Conservation (phyloP, 2,797 vertebrate genomes). For the Balearica regulorum region DNA sequence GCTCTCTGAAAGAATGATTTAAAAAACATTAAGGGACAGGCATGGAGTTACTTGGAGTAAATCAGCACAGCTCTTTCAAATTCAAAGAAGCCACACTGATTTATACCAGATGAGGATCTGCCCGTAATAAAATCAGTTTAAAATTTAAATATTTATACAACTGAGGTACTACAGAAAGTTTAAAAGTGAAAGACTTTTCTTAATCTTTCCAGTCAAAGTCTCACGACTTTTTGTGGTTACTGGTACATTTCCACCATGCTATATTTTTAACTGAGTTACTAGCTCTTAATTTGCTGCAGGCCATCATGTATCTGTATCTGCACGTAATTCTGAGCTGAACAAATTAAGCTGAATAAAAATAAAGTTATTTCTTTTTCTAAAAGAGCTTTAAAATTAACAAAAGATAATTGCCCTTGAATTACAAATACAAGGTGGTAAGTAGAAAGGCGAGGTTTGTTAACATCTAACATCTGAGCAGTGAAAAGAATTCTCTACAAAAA, state of each 20-base stretch:
- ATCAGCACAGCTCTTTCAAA: constrained; percentile 8
- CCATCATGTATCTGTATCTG: background rate
- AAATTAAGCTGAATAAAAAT: background rate
- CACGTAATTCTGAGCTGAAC: background rate
- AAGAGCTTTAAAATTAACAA: background rate
- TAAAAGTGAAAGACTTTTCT: constrained; percentile 14
- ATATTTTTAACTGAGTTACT: background rate
- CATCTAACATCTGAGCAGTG: background rate
- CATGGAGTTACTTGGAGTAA: background rate
- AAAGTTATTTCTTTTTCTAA: background rate
- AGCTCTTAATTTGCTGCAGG: background rate
- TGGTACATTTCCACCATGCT: background rate
- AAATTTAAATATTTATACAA: constrained; percentile 53
- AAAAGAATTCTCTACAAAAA: background rate
- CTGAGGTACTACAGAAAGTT: constrained; percentile 14
- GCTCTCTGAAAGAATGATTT: background rate
- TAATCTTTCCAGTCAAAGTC: background rate
- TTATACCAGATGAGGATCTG: constrained; percentile 46
- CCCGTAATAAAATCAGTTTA: constrained; percentile 31
- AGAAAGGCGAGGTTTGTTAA: background rate
- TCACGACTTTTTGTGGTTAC: background rate
- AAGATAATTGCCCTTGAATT: background rate
- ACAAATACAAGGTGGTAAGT: background rate
- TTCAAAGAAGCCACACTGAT: constrained; percentile 33
- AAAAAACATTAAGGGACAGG: background rate